Evolutionary conservation across 2,797 vertebrate species (phyloP), one percentile per base, ranked within the genome.

Genomic region (Molossus molossus): DNA sequence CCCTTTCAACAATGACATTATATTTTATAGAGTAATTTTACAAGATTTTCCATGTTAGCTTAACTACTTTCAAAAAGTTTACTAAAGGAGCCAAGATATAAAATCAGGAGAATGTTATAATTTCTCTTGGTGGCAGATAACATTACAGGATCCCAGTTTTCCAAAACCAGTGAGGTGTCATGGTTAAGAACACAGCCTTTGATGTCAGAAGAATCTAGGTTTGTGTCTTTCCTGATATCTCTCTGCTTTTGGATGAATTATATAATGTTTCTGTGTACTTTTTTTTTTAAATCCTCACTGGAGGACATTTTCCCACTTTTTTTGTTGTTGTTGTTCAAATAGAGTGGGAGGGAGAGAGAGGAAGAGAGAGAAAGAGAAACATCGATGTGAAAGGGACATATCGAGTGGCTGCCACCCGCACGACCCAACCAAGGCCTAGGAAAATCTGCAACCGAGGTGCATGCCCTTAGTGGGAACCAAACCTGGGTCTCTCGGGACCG

Each of bases 11-110:
- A 93, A 77, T 93, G 67, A 82, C 88, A 88, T 93, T 88, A 55
- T 72, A 65, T 91, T 93, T 95, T 86, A 86, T 90, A 86, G 84
- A 87, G 27, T 87, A 91, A 93, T 95, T 94, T 95, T 89, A 93
- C 0, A 92, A 87, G 67, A 77, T 85, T 97, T 97, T 91, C 83
- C 90, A 81, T 88, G 60, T 92, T 97, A 95, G 72, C 50, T 76
- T 75, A 92, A 96, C 65, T 94, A 55, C 86, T 86, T 95, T 70
- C 65, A 85, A 76, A 92, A 94, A 65, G 33, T 65, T 77, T 82
- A 67, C 57, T 82, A n/a, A 93, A 91, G 76, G 60, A 95, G 29
- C 62, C 75, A 90, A 92, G n/a, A 92, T 70, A 89, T 48, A 92
- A 90, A 90, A 76, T 88, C 33, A 76, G 21, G 79, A 95, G 17